Evolutionary conservation across 1,140 invertebrate species (phyloP).

Genomic region (Zeugodacus cucurbitae): DNA sequence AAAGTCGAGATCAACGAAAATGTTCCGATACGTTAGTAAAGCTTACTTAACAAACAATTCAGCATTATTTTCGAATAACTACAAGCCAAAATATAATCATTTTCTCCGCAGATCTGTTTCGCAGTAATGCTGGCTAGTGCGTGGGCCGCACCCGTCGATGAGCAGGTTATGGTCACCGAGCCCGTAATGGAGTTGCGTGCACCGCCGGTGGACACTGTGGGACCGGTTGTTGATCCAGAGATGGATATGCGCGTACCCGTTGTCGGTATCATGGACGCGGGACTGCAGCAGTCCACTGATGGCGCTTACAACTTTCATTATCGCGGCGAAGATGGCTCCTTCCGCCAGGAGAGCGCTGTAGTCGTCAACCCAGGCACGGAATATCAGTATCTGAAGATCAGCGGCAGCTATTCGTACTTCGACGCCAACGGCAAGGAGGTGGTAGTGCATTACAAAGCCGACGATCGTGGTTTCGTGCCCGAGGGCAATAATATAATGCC

Average conservation of each 20-base stretch:
- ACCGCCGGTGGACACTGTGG: not conserved
- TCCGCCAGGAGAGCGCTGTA: constrained; percentile 55
- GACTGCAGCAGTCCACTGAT: constrained; percentile 53
- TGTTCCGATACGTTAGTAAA: constrained; percentile 1
- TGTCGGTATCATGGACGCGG: constrained; percentile 56
- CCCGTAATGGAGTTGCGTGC: not conserved
- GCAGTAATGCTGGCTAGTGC: not conserved
- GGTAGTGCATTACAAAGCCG: constrained; percentile 59
- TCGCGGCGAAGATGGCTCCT: constrained; percentile 57
- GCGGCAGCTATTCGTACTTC: constrained; percentile 57
- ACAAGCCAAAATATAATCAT: not conserved
- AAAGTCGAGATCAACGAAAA: not conserved
- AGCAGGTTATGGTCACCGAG: not conserved
- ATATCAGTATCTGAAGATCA: constrained; percentile 56
- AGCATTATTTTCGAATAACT: not conserved
- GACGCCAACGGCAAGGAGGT: constrained; percentile 59
- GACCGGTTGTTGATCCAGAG: not conserved
- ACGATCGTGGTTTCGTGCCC: constrained; percentile 60
- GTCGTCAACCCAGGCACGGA: constrained; percentile 54
- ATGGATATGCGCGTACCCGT: not conserved
- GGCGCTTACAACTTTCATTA: constrained; percentile 61
- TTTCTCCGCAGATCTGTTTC: not conserved
- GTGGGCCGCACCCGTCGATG: constrained; percentile 10
- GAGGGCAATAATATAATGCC: constrained; percentile 55
- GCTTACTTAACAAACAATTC: not conserved